Percentiles rank a stretch among this genome's conserved stretches.
These are phyloP conservation scores for Rhea pennata DNA, from an alignment of 2,113 vertebrate species.

Conservation along the genomic window DNA sequence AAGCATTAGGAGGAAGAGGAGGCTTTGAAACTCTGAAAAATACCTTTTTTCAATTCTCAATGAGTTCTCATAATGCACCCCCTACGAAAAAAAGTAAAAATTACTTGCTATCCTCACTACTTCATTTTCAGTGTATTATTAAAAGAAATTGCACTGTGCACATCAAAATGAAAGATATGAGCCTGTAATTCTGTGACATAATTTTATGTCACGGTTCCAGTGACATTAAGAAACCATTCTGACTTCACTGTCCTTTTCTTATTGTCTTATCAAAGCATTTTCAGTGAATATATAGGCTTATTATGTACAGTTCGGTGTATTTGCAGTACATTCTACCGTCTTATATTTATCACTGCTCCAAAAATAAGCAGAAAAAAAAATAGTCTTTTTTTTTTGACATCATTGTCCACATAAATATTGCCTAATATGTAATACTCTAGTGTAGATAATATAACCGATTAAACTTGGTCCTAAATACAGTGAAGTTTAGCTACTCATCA, in stretches of 20 bases:
- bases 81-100: background rate
- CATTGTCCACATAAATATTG: background rate
- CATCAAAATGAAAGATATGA: background rate
- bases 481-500: background rate
- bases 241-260: background rate
- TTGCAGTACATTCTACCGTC: background rate
- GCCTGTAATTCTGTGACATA: background rate
- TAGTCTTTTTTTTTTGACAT: background rate
- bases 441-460: background rate
- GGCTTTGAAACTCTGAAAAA: background rate
- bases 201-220: background rate
- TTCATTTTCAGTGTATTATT: conserved; percentile 4
- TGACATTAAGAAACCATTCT: background rate
- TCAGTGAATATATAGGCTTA: background rate
- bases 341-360: background rate
- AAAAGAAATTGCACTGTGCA: background rate
- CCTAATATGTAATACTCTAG: background rate
- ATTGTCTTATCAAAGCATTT: background rate
- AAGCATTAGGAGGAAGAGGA: background rate
- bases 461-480: background rate
- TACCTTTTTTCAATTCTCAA: background rate
- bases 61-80: background rate
- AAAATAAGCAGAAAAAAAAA: background rate
- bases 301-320: background rate
- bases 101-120: background rate